Evolutionary conservation across 92 coral and sea anemone genomes (phyloP), one percentile per base, ranked within the genome.

Genomic region (Zoanthus solanderi): DNA sequence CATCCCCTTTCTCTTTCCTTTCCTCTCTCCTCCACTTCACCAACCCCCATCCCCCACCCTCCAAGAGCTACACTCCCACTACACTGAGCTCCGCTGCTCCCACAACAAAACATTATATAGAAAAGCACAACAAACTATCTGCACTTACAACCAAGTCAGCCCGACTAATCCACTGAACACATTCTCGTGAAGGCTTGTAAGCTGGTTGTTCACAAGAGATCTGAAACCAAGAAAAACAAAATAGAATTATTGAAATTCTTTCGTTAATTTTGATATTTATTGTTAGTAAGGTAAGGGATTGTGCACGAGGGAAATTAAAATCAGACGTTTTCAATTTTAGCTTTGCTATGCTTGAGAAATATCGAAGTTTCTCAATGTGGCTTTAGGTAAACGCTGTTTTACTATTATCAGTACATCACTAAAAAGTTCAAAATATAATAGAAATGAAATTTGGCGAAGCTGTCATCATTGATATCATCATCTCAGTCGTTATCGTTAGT

Each of bases 61-160:
- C 42, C 42, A 37, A 37, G 4, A 37, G 42, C 42, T 37, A 37
- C 4, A 4, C 2, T 37, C 42, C 42, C 42, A 37, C 3, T 37
- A 37, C 42, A 37, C 2, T 37, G 42, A 37, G 42, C 42, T 37
- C 42, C 42, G 2, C 66, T 60, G 29, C 6, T 14, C 23, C 60
- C 4, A 10, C 16, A 54, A 54, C 3, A 54, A 3, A 60, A 18
- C 37, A 23, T 29, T 23, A 75, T 23, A 14, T 10, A 47, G 8
- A 76, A 50, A 32, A 30, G 31, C 3, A 29, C 37, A 52, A 53
- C 6, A 29, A 54, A 29, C 6, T 8, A 17, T 3, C 16, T 80
- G 69, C 53, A 91, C 93, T 88, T 83, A 91, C 93, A 91, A 68
- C 31, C 47, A 34, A 14, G 73, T 50, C 58, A 91, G 69, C 83